phyloP scores from a whole-genome alignment of 1,140 invertebrate species.

The Medauroidea extradentata region DNA sequence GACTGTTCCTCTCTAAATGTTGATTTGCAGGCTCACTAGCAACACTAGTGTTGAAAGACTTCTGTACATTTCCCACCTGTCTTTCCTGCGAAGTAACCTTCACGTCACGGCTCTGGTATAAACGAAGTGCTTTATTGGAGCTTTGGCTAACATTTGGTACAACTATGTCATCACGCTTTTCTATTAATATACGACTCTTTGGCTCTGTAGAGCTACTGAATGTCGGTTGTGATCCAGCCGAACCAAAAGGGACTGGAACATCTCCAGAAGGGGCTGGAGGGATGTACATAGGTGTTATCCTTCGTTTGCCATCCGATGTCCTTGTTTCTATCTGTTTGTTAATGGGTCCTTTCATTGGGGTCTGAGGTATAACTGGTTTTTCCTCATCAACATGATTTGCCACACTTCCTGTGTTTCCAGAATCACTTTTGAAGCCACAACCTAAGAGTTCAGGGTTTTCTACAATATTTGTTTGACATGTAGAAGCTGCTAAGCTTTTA shows the following conservation, averaged over 20 bases:
- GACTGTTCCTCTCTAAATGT: background rate
- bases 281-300: slow-evolving; percentile 95
- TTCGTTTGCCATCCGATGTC: slow-evolving; percentile 85
- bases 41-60: too few relatives aligned
- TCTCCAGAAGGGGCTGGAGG: slow-evolving; percentile 62
- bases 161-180: slow-evolving; percentile 69
- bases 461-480: slow-evolving; percentile 62
- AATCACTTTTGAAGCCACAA: slow-evolving; percentile 26
- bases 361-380: slow-evolving; percentile 44
- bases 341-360: slow-evolving; percentile 57
- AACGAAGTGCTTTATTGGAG: background rate
- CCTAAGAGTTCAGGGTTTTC: slow-evolving; percentile 77
- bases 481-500: slow-evolving; percentile 58
- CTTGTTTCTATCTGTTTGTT: slow-evolving; percentile 95
- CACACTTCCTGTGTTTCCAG: background rate
- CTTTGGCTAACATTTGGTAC: slow-evolving; percentile 51
- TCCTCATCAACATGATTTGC: slow-evolving; percentile 11
- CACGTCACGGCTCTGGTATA: too few relatives aligned
- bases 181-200: slow-evolving; percentile 78
- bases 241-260: slow-evolving; percentile 41
- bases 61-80: too few relatives aligned
- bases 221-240: slow-evolving; percentile 39
- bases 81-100: too few relatives aligned
- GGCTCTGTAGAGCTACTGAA: slow-evolving; percentile 74
- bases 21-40: too few relatives aligned